Evolutionary conservation across 1,140 invertebrate genomes (phyloP), one percentile per base, ranked within the genome.

Genomic region (Scaptomyza graminum): DNA sequence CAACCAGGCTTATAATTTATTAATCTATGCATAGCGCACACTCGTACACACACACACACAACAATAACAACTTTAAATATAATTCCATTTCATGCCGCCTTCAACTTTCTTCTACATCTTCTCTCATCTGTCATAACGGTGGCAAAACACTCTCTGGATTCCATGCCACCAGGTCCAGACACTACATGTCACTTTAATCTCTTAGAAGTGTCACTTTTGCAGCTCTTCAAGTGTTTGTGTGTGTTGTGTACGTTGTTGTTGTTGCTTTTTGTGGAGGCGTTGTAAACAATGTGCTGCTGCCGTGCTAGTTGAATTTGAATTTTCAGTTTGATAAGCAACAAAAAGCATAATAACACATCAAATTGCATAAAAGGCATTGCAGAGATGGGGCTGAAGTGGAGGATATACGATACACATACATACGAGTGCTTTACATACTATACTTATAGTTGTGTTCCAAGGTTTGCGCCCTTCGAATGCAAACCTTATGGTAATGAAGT

Each of bases 171-270:
- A 64, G 61, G 34, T 47, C 43, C 56, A 57, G 55, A 57, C 82
- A 87, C 82, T 87, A 88, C 83, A 87, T 87, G 82, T 87, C 82
- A 87, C 82, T 87, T 88, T 87, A 87, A 87, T 87, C 82, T 87
- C 82, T 87, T 79, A 68, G 71, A 87, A 87, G 82, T 87, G 82
- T 88, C 78, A 87, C 82, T 87, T 87, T 82, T 87, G 83, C 83
- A 88, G 82, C 82, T 88, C 82, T 72, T 84, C 83, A 87, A 87
- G 82, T 87, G 82, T 87, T 74, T 73, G 64, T 61, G 34, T 61
- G 47, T 15, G 74, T 76, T 73, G 67, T 56, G 31, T 31, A 22
- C 50, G 15, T 41, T 59, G 71, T 9, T 47, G 37, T 22, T 59
- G 44, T 18, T 68, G 49, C 66, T 63, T 66, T 62, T 49, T 72